phyloP scores from a whole-genome alignment of 2,113 vertebrate genomes.

The Anarhynchus alexandrinus region DNA sequence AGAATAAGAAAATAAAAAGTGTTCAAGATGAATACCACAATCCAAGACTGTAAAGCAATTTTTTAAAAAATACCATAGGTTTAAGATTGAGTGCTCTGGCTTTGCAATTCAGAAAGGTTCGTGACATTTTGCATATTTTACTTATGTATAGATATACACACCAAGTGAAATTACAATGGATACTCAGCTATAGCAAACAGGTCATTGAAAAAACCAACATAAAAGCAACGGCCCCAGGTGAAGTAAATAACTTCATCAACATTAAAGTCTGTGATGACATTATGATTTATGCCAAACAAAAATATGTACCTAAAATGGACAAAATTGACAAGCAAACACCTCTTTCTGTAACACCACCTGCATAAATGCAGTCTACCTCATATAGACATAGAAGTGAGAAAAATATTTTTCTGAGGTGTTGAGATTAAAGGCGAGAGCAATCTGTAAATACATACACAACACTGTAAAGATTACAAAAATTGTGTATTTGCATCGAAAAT shows the following conservation, averaged over 20 bases:
- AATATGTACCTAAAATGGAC: not conserved
- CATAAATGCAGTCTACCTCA: not conserved
- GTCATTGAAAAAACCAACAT: not conserved
- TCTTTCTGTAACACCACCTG: not conserved
- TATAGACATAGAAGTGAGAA: not conserved
- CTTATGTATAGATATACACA: not conserved
- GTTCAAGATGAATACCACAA: not conserved
- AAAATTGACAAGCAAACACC: not conserved
- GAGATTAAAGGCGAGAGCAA: not conserved
- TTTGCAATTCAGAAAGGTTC: not conserved
- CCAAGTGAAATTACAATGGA: not conserved
- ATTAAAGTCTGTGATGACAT: not conserved
- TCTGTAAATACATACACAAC: not conserved
- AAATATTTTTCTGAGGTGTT: not conserved
- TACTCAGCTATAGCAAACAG: not conserved
- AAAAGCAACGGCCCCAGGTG: not conserved
- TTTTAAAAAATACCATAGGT: fast-evolving
- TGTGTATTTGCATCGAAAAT: not conserved
- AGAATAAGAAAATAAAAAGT: not conserved
- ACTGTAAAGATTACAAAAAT: not conserved
- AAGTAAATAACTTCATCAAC: not conserved
- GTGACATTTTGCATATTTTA: not conserved
- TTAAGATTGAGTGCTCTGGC: not conserved
- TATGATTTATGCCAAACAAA: not conserved
- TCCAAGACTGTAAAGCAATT: not conserved